Base-by-base conservation (phyloP, 1,140 invertebrate species). In the Lordiphosa collinella region DNA sequence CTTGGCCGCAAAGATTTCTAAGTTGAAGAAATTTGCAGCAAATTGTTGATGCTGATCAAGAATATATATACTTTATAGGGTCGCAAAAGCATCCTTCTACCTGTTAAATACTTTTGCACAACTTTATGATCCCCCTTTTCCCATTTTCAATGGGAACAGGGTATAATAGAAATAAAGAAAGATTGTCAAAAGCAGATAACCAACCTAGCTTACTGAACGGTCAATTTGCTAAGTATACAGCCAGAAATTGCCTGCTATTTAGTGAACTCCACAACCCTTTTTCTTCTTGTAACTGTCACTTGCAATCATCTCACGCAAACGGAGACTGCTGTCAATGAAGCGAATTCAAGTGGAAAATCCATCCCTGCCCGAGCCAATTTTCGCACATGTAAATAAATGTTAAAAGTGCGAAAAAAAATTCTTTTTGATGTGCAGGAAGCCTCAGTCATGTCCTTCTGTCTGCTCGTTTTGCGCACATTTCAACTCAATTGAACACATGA, bases 321-420 rank as follows among this genome's bases (percentile, higher is more conserved):
- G 12, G 41, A 29, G 25, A 29, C 25, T 44, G 18, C 29, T 44
- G 41, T 16, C 41, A 44, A 44, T 44, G 41, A 44, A 31, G 41
- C 41, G 41, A 22, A 44, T 44, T 44, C 41, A 44, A 44, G 41
- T 44, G 41, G 41, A 44, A 44, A 44, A 44, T 44, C 41, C 41
- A 44, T 44, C 12, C 41, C 22, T 16, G 31, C 41, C 41, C 25
- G 9, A 44, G 41, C 41, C 41, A 44, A 44, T 44, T 44, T 44
- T 44, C 41, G 22, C 41, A 44, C 41, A 44, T 44, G 41, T 44
- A 44, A 44, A 44, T 44, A 44, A 44, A 44, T 44, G 41, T 44
- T 44, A 44, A 44, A 56, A 82, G 79, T 78, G n/a, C 25, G 22
- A 44, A 25, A 11, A 44, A 44, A 62, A 57, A 71, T 53, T 14